Evolutionary conservation across 1,140 invertebrate species (phyloP).

Genomic region (Procambarus clarkii): DNA sequence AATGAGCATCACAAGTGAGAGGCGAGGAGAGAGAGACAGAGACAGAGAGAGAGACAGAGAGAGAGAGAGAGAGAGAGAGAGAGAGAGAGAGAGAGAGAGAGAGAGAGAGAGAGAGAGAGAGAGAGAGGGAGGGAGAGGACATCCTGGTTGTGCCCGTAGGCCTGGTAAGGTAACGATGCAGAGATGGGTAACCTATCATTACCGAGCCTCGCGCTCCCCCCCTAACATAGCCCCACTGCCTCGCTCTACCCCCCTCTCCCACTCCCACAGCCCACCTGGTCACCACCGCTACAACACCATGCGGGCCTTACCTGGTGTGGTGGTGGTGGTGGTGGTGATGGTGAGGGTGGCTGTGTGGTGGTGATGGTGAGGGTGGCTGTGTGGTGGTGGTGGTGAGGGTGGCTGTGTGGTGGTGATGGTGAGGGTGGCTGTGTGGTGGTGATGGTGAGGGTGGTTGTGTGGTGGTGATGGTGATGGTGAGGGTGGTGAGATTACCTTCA

Average conservation of each 20-base stretch:
- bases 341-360: slow-evolving; percentile 13
- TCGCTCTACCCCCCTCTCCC: slow-evolving; percentile 3
- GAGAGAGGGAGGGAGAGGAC: slow-evolving; percentile 23
- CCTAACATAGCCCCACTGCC: too few species aligned
- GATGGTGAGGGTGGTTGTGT: too few species aligned
- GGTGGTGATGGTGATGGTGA: background rate
- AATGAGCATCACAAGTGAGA: too few species aligned
- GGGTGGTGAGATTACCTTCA: background rate
- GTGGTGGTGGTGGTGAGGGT: slow-evolving; percentile 24
- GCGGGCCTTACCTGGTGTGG: background rate
- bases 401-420: background rate
- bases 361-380: too few species aligned
- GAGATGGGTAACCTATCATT: slow-evolving; percentile 52
- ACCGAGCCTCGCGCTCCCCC: background rate
- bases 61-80: slow-evolving; percentile 36
- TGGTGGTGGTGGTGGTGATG: slow-evolving; percentile 14
- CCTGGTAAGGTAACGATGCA: slow-evolving; percentile 58
- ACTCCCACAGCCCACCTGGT: slow-evolving; percentile 1
- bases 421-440: background rate
- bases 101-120: slow-evolving; percentile 38
- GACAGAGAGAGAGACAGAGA: too few species aligned
- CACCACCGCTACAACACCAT: slow-evolving; percentile 28
- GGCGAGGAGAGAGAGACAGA: too few species aligned
- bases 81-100: slow-evolving; percentile 25
- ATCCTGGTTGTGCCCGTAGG: slow-evolving; percentile 5